Base-by-base conservation (phyloP, 1,140 invertebrate species). In the Pogonomyrmex barbatus region DNA sequence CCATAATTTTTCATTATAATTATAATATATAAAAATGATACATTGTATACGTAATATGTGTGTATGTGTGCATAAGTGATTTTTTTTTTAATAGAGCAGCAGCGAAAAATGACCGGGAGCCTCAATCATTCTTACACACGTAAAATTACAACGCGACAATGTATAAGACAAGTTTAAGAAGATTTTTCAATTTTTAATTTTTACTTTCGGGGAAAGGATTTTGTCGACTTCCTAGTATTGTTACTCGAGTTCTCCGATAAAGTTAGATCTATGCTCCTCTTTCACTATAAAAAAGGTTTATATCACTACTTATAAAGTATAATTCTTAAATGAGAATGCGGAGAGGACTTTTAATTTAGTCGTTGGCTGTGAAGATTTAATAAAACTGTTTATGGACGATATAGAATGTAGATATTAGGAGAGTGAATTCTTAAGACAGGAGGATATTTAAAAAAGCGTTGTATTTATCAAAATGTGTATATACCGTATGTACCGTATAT, bases 341-440 rank as follows among this genome's bases (percentile, higher is more conserved):
- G 36, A 75, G 30, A 73, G 68, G n/a, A 75, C 50, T 87, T 68
- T 91, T 92, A 87, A 75, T 91, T 92, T 91, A 87, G 70, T 90
- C 87, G 85, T 91, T 90, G 91, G 91, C 91, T 92, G 91, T 92
- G 91, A 92, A 90, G 30, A 88, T 60, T 71, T 83, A 58, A 86
- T 30, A 76, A 81, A 89, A 84, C 42, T 83, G 70, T 79, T 84
- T 65, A 62, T 56, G 67, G 45, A 85, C 30, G 12, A n/a, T n/a
- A n/a, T 89, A 90, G 62, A 50, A 63, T 36, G 33, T 87, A 83
- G 73, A 86, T 88, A 50, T 56, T 85, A 88, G 58, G 54, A 77
- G 45, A 36, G 33, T 17, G 14, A 76, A 88, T 85, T 30, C 30
- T 83, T 67, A 83, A 14, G 17, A 30, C 10, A 8, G 63, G 12